Evolutionary conservation across 2,888 invertebrate genomes (phyloP).

Genomic region (Acrocera orbiculus): DNA sequence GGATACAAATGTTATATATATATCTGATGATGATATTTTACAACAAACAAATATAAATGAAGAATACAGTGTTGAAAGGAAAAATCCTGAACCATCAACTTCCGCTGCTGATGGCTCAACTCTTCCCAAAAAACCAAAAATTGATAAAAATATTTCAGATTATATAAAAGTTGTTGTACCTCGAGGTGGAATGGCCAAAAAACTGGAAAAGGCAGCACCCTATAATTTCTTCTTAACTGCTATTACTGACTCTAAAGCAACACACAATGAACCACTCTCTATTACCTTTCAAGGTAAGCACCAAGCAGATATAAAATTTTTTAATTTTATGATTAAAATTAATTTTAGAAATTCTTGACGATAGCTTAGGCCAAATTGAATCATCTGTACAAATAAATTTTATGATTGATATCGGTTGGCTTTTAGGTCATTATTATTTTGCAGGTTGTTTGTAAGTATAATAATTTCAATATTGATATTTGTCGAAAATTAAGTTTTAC

Average conservation of each 20-base stretch:
- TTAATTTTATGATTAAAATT: neutral
- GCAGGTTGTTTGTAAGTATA: conserved; percentile 49
- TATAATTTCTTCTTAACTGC: conserved; percentile 61
- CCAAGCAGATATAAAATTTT: neutral
- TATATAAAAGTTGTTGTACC: conserved; percentile 40
- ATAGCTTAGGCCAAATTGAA: conserved; percentile 55
- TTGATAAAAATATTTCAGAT: conserved; percentile 23
- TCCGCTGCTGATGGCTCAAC: conserved; percentile 15
- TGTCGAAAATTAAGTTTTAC: no score
- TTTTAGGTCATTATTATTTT: conserved; percentile 67
- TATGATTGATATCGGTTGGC: conserved; percentile 81
- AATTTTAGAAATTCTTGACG: conserved; percentile 52
- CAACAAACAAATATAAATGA: neutral
- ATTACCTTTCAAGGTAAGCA: conserved; percentile 47
- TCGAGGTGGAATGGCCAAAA: conserved; percentile 43
- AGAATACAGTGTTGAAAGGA: neutral
- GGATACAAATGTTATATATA: neutral
- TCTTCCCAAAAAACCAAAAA: conserved; percentile 24
- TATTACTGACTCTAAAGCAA: conserved; percentile 43
- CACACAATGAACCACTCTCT: conserved; percentile 45
- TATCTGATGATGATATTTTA: neutral
- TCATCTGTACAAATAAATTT: conserved; percentile 77
- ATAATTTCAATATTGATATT: no score
- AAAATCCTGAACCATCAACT: neutral
- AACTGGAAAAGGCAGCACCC: conserved; percentile 48